Percentiles rank a stretch among this genome's conserved stretches.
Conservation (phyloP, 2,113 vertebrate species). For the Pelecanus crispus region DNA sequence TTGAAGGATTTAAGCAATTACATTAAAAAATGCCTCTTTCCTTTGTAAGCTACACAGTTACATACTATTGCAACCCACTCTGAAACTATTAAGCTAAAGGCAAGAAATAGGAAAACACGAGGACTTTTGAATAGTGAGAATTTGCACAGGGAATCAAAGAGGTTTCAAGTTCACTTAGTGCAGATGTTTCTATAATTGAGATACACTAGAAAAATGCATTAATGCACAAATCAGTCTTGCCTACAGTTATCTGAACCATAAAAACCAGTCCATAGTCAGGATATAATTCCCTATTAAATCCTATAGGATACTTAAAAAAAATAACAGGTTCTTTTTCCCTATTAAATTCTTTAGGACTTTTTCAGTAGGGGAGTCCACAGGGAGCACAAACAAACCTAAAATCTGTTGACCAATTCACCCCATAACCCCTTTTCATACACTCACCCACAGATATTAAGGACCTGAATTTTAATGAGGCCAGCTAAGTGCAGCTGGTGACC, state of each 20-base stretch:
- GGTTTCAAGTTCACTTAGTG: slow-evolving; percentile 61
- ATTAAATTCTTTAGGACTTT: slow-evolving; percentile 16
- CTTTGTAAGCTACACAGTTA: not conserved
- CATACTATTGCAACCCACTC: not conserved
- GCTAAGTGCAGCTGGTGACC: slow-evolving; percentile 48
- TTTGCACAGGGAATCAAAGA: slow-evolving; percentile 62
- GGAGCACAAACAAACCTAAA: slow-evolving; percentile 34
- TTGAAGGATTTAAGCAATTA: not conserved
- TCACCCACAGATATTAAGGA: slow-evolving; percentile 28
- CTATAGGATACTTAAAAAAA: slow-evolving; percentile 27
- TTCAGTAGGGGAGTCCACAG: slow-evolving; percentile 8
- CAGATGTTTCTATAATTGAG: slow-evolving; percentile 70
- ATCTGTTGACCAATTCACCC: slow-evolving; percentile 51
- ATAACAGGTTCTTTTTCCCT: not conserved
- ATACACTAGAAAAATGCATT: slow-evolving; percentile 62
- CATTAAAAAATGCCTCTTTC: not conserved
- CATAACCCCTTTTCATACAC: slow-evolving; percentile 11
- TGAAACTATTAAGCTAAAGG: slow-evolving; percentile 42
- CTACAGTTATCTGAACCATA: slow-evolving; percentile 61
- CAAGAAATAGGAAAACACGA: slow-evolving; percentile 39
- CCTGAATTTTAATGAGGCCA: slow-evolving; percentile 51
- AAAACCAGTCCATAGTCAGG: slow-evolving; percentile 40
- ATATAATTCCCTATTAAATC: slow-evolving; percentile 56
- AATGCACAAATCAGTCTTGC: slow-evolving; percentile 61
- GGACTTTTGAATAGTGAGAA: slow-evolving; percentile 38